These are phyloP conservation scores for Eudemis profundana DNA, from an alignment of 2,888 invertebrate species.

Conservation along the genomic window DNA sequence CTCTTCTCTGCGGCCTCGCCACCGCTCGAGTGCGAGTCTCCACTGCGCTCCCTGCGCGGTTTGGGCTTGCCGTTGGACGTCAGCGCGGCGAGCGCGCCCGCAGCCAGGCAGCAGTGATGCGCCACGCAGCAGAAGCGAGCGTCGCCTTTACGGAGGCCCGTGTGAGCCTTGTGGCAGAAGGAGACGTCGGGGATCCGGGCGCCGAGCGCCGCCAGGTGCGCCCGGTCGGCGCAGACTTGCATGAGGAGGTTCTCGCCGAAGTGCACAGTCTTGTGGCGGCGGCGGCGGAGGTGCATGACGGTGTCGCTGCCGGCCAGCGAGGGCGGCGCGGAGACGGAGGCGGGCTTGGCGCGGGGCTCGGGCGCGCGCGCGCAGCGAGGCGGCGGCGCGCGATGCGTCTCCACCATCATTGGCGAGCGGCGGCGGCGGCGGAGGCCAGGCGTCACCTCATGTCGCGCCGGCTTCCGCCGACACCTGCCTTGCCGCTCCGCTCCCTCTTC, in stretches of 20 bases:
- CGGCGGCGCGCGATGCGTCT: constrained; percentile 82
- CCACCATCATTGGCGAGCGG: constrained; percentile 84
- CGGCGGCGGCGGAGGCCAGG: constrained; percentile 80
- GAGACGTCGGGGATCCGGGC: constrained; percentile 80
- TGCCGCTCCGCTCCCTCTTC: constrained; percentile 37
- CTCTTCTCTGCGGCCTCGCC: constrained; percentile 76
- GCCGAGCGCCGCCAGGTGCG: constrained; percentile 79
- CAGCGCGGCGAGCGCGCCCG: constrained; percentile 72
- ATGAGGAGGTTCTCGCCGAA: constrained; percentile 91
- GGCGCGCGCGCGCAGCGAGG: constrained; percentile 78
- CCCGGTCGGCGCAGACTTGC: constrained; percentile 90
- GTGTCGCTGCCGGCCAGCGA: constrained; percentile 82
- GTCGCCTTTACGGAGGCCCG: constrained; percentile 74
- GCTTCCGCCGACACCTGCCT: constrained; percentile 50
- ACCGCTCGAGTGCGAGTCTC: constrained; percentile 81
- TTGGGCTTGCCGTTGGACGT: constrained; percentile 71
- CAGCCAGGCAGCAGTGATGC: constrained; percentile 81
- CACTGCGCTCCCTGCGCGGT: constrained; percentile 74
- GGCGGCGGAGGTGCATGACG: constrained; percentile 87
- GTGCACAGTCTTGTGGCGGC: constrained; percentile 91
- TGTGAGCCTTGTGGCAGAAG: constrained; percentile 80
- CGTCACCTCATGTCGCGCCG: constrained; percentile 80
- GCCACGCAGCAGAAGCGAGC: constrained; percentile 80
- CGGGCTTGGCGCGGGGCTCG: constrained; percentile 77
- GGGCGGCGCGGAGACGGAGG: constrained; percentile 84